Evolutionary conservation across 2,888 invertebrate genomes (phyloP).

Genomic region (Patella pellucida): DNA sequence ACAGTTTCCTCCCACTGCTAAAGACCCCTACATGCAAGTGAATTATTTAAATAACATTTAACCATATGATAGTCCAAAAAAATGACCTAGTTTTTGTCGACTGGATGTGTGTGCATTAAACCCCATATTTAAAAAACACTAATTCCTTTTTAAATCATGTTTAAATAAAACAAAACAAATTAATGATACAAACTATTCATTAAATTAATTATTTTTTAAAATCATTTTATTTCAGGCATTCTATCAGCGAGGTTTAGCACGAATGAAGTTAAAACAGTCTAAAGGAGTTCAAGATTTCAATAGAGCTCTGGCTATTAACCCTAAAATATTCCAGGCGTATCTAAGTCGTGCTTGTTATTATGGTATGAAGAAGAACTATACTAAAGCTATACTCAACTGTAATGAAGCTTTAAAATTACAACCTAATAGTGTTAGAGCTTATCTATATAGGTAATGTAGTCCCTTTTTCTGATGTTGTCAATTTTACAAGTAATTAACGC

Average conservation of each 20-base stretch:
- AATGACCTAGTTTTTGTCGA: no score
- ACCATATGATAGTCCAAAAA: no score
- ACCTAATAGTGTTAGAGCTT: conserved; percentile 68
- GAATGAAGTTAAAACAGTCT: conserved; percentile 63
- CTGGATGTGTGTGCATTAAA: no score
- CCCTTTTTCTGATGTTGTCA: no score
- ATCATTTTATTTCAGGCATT: conserved; percentile 57
- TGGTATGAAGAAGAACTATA: conserved; percentile 64
- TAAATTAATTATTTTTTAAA: background rate
- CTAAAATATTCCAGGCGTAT: conserved; percentile 69
- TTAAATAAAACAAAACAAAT: no score
- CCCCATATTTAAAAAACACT: no score
- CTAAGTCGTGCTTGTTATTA: conserved; percentile 70
- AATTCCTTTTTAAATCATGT: no score
- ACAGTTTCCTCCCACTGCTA: no score
- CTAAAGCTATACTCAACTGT: conserved; percentile 71
- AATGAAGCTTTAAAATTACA: conserved; percentile 70
- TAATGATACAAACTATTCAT: no score
- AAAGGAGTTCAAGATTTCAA: conserved; percentile 71
- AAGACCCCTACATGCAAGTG: no score
- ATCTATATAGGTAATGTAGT: conserved; percentile 66
- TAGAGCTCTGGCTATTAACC: conserved; percentile 68
- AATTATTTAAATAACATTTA: no score
- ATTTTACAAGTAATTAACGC: no score
- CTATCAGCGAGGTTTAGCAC: conserved; percentile 67